Evolutionary conservation across 1,140 invertebrate species (phyloP), one percentile per base, ranked within the genome.

Genomic region (Drosophila ohnishii): DNA sequence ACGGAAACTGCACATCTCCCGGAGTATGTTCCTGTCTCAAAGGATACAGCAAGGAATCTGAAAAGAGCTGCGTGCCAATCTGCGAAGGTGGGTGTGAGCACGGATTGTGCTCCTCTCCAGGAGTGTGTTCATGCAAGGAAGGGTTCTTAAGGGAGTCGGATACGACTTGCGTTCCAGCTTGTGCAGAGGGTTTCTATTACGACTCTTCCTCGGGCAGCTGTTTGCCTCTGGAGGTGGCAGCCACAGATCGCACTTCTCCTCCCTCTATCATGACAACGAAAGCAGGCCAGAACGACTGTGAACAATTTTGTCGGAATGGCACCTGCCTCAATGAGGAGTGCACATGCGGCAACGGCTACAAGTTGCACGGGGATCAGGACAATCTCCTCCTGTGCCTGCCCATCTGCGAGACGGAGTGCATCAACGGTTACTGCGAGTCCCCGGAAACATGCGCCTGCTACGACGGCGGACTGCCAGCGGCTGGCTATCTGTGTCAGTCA

Each of bases 371-470:
- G 3, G 65, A 80, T 48, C 22, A 30, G n/a, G 14, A 16, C n/a
- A 6, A 8, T 11, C 32, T 42, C 8, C 22, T 62, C 8, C 14
- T 71, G 4, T 87, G 83, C 30, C 50, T 83, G 0, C 84, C 76
- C 8, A 58, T 71, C 8, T 86, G 83, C 14, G 64, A 64, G n/a
- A 11, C 1, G 30, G 50, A 70, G 28, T 87, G 83, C 42, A 35
- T 61, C 16, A 39, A 83, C 6, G 79, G 75, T 1, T 80, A 70
- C 40, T 86, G 83, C 28, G n/a, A 37, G 13, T 57, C 34, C 7
- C 79, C 83, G 5, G 65, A 53, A 14, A 50, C 44, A 3, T 86
- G 83, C 22, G 47, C 13, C 3, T 86, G 83, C 67, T 61, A 42
- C 7, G 50, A 73, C 45, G 83, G 75, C 5, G 37, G 39, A 1